Conservation (phyloP, 2,888 invertebrate species). For the Eilema depressum region DNA sequence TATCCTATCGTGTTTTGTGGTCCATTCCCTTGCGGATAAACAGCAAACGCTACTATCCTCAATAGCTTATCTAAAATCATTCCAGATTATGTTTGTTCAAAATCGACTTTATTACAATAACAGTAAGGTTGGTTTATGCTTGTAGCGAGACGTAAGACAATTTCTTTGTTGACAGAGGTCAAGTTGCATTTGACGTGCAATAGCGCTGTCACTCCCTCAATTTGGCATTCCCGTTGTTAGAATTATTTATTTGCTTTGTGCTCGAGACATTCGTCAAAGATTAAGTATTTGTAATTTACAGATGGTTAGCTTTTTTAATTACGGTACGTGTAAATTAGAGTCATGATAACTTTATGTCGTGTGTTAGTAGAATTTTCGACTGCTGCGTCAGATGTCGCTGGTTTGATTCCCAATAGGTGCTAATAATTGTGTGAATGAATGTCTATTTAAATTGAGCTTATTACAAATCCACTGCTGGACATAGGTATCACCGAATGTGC, state of each 20-base stretch:
- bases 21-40: constrained; percentile 37
- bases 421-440: too few relatives aligned
- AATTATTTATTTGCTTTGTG: constrained; percentile 68
- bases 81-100: not conserved
- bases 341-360: too few relatives aligned
- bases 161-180: constrained; percentile 44
- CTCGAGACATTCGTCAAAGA: constrained; percentile 32
- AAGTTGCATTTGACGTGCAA: constrained; percentile 59
- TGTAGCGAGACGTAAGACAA: constrained; percentile 21
- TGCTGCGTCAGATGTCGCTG: too few relatives aligned
- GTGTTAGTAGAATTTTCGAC: too few relatives aligned
- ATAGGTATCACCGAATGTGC: too few relatives aligned
- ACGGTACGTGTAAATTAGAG: too few relatives aligned
- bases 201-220: constrained; percentile 57
- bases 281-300: constrained; percentile 8
- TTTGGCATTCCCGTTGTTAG: constrained; percentile 62
- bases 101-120: not conserved
- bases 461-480: too few relatives aligned
- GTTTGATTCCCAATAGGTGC: too few relatives aligned
- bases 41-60: constrained; percentile 25
- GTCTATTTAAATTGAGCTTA: too few relatives aligned
- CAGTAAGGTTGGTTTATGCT: constrained; percentile 16
- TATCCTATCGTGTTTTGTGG: constrained; percentile 31
- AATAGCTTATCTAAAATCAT: constrained; percentile 44
- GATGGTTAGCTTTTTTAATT: not conserved